Evolutionary conservation across 2,113 vertebrate species (phyloP), one percentile per base, ranked within the genome.

Genomic region (Fregetta grallaria): DNA sequence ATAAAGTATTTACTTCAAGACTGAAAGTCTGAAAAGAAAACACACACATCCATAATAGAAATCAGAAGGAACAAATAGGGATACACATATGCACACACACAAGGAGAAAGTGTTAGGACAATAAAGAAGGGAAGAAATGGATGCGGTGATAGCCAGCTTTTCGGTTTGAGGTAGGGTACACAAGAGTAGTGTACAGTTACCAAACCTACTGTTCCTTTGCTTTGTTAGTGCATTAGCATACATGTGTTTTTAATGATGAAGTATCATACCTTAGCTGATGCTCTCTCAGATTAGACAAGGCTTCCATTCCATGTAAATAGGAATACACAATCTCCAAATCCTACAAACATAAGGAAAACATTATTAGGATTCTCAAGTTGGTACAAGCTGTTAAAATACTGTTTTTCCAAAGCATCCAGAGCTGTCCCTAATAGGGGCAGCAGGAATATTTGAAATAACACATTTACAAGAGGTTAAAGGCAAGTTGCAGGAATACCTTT

Each of bases 271-370:
- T 99, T 84, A 99, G 98, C 94, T 99, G 99, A 97, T 99, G 99
- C 67, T 99, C 99, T 66, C 99, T 98, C 85, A 99, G 98, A 97
- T 99, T 99, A 77, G 99, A 99, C 92, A 99, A 97, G 38, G 99
- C 99, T 98, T 99, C 99, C 99, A 99, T 99, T 36, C 99, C 99
- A 58, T 99, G 99, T 75, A 99, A 98, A 95, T 99, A 99, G 0
- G 99, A 99, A 97, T 99, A 99, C 25, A 99, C 99, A 25, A 99
- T 99, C 98, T 99, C 99, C 98, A 99, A 97, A 96, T 99, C 99
- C 99, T 99, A 97, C 49, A 96, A 97, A 97, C 49, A 86, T 59
- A 95, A 85, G 68, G 25, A 72, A 97, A 88, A 94, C 16, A 27
- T 27, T 66, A 92, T 96, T 96, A 97, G 67, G 38, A 71, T 59